Evolutionary conservation across 2,888 invertebrate genomes (phyloP), one percentile per base, ranked within the genome.

Genomic region (Ferdinandea cuprea): DNA sequence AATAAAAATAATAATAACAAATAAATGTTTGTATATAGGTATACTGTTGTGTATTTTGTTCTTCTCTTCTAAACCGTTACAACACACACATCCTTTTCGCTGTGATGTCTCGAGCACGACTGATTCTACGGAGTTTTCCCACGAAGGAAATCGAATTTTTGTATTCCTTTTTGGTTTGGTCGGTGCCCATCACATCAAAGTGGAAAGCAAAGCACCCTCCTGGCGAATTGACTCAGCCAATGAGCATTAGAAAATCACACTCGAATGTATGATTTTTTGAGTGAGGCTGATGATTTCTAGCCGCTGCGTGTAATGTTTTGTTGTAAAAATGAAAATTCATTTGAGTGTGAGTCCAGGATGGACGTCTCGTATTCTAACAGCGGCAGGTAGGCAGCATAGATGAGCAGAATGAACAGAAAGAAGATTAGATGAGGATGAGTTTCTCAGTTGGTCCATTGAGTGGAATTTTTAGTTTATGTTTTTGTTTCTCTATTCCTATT

Each of bases 51-150:
- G 42, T 25, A 32, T 4, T 54, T 59, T 40, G 44, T 0, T 59
- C 25, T 35, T 42, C 63, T 17, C n/a, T n/a, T 59, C 25, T 71
- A 71, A 59, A 66, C 59, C 81, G 81, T 71, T 50, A 66, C 46
- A 50, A 37, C 50, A 37, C 50, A 59, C 59, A 52, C 81, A 81
- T 77, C 69, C 77, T 71, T 66, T 35, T 17, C 77, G 59, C n/a
- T 71, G 35, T 52, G 81, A 77, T 81, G 81, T 81, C 77, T 81
- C 76, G 81, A 81, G 59, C 81, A 77, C 81, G 71, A 81, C 81
- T 81, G 81, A 71, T 77, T 76, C n/a, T n/a, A 52, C 46, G 59
- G 71, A 66, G 77, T 65, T 81, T 76, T 59, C 77, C 66, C 40
- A 54, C 65, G 71, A 80, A 81, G 81, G 81, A 81, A 77, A 80